Evolutionary conservation across 2,113 vertebrate genomes (phyloP).

Genomic region (Mormyrus lacerda): DNA sequence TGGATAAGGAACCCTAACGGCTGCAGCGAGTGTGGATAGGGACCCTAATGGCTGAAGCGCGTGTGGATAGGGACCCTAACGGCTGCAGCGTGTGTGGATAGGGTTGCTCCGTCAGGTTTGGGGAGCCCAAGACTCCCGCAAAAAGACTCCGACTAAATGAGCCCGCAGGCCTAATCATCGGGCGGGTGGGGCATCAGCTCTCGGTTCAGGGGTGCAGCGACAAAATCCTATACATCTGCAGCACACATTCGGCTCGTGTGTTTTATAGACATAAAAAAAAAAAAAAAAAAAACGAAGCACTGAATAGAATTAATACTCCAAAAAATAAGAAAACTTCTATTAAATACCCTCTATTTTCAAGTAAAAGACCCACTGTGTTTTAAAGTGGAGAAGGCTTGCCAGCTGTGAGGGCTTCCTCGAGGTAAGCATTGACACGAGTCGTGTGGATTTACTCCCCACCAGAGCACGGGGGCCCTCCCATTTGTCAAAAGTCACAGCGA

Average conservation of each 20-base stretch:
- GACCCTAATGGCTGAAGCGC: too few relatives aligned
- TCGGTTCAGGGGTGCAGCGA: not conserved
- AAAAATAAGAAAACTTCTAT: not conserved
- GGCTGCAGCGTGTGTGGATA: not conserved
- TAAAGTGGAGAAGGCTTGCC: not conserved
- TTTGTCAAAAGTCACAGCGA: not conserved
- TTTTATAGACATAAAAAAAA: not conserved
- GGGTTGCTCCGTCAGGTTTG: not conserved
- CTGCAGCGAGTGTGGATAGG: too few relatives aligned
- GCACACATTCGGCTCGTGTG: not conserved
- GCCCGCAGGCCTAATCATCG: not conserved
- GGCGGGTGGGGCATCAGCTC: not conserved
- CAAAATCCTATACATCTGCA: not conserved
- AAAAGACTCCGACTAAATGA: not conserved
- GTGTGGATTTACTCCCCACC: not conserved
- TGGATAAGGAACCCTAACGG: too few relatives aligned
- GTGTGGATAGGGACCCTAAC: too few relatives aligned
- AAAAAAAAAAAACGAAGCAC: not conserved
- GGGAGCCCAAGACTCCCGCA: not conserved
- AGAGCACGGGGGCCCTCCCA: not conserved
- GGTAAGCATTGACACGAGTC: not conserved
- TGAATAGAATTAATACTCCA: not conserved
- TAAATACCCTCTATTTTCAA: not conserved
- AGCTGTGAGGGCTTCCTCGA: not conserved
- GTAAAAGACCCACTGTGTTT: slow-evolving; percentile 4